A percentile compares a stretch with the other conserved stretches of the same genome.
Evolutionary conservation across 1,140 invertebrate genomes (phyloP).

Genomic region (Procambarus clarkii): DNA sequence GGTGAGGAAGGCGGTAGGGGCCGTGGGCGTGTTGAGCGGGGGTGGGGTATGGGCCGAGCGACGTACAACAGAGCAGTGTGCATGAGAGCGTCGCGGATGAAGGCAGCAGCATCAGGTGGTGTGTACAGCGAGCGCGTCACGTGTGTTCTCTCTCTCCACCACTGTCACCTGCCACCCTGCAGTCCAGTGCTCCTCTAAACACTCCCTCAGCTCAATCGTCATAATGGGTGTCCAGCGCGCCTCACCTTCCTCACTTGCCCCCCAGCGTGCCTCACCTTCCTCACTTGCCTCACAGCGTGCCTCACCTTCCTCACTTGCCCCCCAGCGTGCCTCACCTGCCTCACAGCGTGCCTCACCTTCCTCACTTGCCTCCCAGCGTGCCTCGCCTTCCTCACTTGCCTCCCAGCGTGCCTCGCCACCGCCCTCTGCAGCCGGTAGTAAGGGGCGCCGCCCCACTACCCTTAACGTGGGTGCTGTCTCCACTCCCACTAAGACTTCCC

Average conservation of each 20-base stretch:
- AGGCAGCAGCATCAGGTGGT: background rate
- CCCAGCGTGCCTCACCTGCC: background rate
- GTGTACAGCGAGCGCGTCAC: background rate
- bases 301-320: background rate
- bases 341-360: background rate
- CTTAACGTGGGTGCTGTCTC: slow-evolving; percentile 9
- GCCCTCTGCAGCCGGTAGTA: background rate
- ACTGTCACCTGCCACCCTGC: background rate
- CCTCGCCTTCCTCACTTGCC: background rate
- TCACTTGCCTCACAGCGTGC: background rate
- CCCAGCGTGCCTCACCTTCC: background rate
- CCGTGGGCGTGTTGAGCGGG: background rate
- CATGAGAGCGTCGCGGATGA: background rate
- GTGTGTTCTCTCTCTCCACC: background rate
- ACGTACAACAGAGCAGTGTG: background rate
- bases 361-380: background rate
- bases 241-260: background rate
- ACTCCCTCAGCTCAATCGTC: background rate
- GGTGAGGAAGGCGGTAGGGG: background rate
- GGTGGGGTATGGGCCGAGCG: background rate
- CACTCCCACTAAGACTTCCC: background rate
- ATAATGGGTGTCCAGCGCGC: background rate
- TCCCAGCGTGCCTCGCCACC: slow-evolving; percentile 3
- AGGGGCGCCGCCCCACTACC: slow-evolving; percentile 23
- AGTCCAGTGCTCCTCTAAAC: background rate